Base-by-base conservation (phyloP, 2,113 vertebrate species). In the Uropsilus gracilis region DNA sequence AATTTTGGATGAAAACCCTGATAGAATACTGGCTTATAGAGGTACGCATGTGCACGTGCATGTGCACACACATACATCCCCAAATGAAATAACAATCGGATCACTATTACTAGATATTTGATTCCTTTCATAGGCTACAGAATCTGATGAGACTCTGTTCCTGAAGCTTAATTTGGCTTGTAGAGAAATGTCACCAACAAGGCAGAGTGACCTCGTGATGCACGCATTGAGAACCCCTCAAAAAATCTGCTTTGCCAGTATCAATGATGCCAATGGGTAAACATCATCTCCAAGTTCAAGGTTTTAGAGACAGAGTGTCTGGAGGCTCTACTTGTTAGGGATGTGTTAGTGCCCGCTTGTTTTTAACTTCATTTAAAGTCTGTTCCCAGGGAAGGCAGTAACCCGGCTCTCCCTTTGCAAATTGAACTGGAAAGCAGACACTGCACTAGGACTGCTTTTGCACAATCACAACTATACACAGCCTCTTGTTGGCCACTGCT, bases 291-390 rank as follows among this genome's bases (percentile, higher is more conserved):
- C 50, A 63, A 55, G 32, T 72, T 85, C 66, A 84, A 84, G 53
- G 76, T 72, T 90, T 90, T 76, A 75, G 88, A 95, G 50, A 48
- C 9, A 63, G 66, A 94, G 42, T 44, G 32, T n/a, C 18, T n/a
- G 69, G 55, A 77, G 28, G 46, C 32, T 66, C 55, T n/a, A 12
- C 72, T 84, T 34, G 4, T 86, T 63, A 32, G 77, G 61, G 28
- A 14, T 2, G 9, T 61, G 16, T 53, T 39, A 8, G 16, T 71
- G 42, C 5, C n/a, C 30, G 68, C n/a, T 11, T 44, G 16, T 14
- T 73, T 48, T 46, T n/a, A 59, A 12, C 39, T 72, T 55, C 32
- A 26, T 30, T 63, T 30, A 81, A 66, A 73, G 28, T 48, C 17
- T 71, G n/a, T 66, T 16, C 48, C n/a, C 26, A 18, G 37, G 32